These are phyloP conservation scores for Chelonoidis abingdonii DNA, from an alignment of 2,113 vertebrate species.

Conservation along the genomic window DNA sequence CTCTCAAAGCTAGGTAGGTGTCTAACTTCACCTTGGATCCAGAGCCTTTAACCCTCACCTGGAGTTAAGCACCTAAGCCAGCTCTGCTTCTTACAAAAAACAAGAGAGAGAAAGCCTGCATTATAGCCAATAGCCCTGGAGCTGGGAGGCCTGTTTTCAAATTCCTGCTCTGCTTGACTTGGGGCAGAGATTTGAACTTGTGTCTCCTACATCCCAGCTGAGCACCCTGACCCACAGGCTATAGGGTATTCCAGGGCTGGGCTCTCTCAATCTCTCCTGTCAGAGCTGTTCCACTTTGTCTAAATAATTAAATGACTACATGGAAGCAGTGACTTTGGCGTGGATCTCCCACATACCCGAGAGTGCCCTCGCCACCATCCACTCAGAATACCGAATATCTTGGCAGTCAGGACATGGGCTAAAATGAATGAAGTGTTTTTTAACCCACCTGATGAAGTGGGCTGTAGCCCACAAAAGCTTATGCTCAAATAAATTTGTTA, in stretches of 20 bases:
- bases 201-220: not conserved
- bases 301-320: not conserved
- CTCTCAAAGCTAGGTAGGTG: not conserved
- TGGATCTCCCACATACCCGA: not conserved
- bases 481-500: too few relatives aligned
- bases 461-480: too few relatives aligned
- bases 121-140: not conserved
- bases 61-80: not conserved
- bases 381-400: not conserved
- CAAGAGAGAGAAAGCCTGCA: not conserved
- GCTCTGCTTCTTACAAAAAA: not conserved
- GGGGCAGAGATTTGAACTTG: not conserved
- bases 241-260: not conserved
- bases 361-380: not conserved
- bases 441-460: too few relatives aligned
- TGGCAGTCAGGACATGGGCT: not conserved
- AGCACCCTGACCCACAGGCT: not conserved
- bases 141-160: not conserved
- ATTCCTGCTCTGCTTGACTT: not conserved
- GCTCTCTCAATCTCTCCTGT: not conserved
- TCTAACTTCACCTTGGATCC: not conserved
- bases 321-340: not conserved
- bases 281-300: not conserved
- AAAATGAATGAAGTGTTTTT: too few relatives aligned
- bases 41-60: not conserved